phyloP scores from a whole-genome alignment of 2,113 vertebrate species.

The Pedetes capensis region DNA sequence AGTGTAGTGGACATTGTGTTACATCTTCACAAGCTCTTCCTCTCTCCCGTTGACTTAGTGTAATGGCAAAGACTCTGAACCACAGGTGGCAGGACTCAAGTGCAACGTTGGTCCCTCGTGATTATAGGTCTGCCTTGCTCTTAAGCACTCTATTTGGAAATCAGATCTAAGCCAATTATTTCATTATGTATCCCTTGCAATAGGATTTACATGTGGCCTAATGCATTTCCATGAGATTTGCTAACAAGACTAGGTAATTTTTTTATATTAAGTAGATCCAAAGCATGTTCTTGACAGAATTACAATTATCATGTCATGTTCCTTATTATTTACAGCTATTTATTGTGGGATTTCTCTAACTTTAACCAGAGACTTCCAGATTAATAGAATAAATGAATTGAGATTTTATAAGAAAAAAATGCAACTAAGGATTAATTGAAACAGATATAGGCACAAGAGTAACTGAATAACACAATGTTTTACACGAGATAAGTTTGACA shows the following conservation, averaged over 20 bases:
- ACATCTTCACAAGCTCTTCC: neutral
- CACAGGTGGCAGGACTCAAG: neutral
- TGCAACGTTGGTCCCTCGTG: neutral
- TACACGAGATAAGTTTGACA: neutral
- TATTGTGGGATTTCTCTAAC: neutral
- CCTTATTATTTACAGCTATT: neutral
- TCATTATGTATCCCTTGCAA: neutral
- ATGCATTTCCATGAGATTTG: neutral
- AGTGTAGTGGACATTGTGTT: neutral
- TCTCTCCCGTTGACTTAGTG: neutral
- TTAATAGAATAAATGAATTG: neutral
- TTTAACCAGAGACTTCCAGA: neutral
- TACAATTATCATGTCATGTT: neutral
- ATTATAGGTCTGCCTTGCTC: neutral
- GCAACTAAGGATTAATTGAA: neutral
- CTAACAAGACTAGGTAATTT: neutral
- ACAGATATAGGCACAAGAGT: neutral
- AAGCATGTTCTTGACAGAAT: neutral
- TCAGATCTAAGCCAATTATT: neutral
- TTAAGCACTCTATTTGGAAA: neutral
- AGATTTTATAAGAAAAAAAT: neutral
- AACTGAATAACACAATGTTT: neutral
- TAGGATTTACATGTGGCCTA: neutral
- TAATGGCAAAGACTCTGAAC: neutral
- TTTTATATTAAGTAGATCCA: neutral